Percentiles rank a stretch among this genome's conserved stretches.
These are phyloP conservation scores for Campoplex nolae DNA, from an alignment of 2,888 invertebrate species.

Conservation along the genomic window DNA sequence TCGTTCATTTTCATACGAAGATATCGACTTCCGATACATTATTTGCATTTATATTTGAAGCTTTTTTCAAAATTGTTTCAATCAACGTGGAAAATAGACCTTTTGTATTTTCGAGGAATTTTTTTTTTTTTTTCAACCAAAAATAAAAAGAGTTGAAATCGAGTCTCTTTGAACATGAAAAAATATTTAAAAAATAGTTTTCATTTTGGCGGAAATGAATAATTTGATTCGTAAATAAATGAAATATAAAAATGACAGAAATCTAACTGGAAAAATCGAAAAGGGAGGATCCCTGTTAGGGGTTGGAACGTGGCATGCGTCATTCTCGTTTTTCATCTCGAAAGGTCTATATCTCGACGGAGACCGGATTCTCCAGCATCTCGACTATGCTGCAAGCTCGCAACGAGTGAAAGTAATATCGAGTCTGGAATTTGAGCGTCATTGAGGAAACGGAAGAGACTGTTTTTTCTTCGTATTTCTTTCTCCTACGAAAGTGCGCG, in stretches of 20 bases:
- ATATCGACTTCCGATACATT: neutral
- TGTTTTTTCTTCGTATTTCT: neutral
- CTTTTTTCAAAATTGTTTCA: neutral
- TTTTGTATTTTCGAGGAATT: neutral
- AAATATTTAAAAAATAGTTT: neutral
- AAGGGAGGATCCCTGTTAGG: slow-evolving; percentile 39
- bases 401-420: slow-evolving; percentile 47
- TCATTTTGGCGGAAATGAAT: neutral
- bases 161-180: neutral
- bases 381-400: slow-evolving; percentile 15
- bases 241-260: neutral
- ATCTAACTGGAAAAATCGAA: neutral
- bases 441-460: slow-evolving; percentile 27
- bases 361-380: slow-evolving; percentile 24
- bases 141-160: neutral
- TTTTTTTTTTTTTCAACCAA: neutral
- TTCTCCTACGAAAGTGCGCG: neutral
- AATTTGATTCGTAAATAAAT: neutral
- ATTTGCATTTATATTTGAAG: neutral
- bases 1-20: neutral
- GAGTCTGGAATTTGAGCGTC: slow-evolving; percentile 25
- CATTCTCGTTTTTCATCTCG: slow-evolving; percentile 1
- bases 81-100: neutral
- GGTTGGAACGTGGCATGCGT: slow-evolving; percentile 31
- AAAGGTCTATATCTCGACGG: slow-evolving; percentile 17